These are phyloP conservation scores for Meloidogyne exigua DNA, from an alignment of 1,140 invertebrate genomes.

Conservation along the genomic window DNA sequence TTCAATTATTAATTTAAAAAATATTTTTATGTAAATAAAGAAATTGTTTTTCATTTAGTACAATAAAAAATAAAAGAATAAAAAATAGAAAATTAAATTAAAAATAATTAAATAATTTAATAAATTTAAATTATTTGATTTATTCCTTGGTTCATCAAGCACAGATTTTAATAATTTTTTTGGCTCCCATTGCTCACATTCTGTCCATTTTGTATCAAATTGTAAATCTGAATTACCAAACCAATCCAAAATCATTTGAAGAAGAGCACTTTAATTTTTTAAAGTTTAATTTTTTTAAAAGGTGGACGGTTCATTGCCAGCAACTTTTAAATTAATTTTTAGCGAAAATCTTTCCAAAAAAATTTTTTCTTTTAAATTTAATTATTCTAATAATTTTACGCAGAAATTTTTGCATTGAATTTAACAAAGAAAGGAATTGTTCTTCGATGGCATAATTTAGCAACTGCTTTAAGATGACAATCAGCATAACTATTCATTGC, in stretches of 20 bases:
- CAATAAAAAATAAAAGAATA: too few relatives aligned
- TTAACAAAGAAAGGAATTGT: slow-evolving; percentile 21
- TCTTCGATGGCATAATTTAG: slow-evolving; percentile 18
- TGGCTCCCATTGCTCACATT: slow-evolving; percentile 19
- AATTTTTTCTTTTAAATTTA: too few relatives aligned
- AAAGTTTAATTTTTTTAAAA: too few relatives aligned
- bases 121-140: background rate
- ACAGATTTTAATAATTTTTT: background rate
- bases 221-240: background rate
- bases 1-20: too few relatives aligned
- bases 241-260: slow-evolving; percentile 16
- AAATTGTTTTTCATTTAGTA: too few relatives aligned
- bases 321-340: too few relatives aligned
- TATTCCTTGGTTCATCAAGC: background rate
- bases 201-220: slow-evolving; percentile 10
- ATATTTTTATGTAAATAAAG: too few relatives aligned
- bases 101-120: too few relatives aligned
- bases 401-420: slow-evolving; percentile 21
- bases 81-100: too few relatives aligned
- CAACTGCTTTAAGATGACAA: slow-evolving; percentile 19
- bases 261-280: slow-evolving; percentile 12
- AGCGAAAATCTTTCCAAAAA: too few relatives aligned
- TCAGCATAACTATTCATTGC: slow-evolving; percentile 22
- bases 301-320: too few relatives aligned
- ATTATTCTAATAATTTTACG: background rate